These are phyloP conservation scores for Eilema caniola DNA, from an alignment of 2,888 invertebrate genomes.

Conservation along the genomic window DNA sequence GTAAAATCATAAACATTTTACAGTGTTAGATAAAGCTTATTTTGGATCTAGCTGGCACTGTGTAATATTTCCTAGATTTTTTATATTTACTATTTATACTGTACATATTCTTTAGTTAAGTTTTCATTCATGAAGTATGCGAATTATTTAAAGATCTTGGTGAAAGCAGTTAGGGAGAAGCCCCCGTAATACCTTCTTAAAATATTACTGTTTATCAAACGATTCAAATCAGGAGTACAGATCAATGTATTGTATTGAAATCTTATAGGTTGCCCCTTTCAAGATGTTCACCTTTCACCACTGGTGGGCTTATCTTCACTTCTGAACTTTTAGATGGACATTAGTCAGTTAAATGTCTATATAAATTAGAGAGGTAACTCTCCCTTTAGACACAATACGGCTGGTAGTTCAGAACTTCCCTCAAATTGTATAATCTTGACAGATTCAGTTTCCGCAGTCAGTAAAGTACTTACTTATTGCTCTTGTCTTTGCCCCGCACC, in stretches of 20 bases:
- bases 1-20: slow-evolving; percentile 42
- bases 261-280: not conserved
- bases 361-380: not conserved
- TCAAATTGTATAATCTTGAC: slow-evolving; percentile 4
- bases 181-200: not conserved
- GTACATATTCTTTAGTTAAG: not conserved
- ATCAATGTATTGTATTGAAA: not conserved
- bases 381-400: not conserved
- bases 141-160: not conserved
- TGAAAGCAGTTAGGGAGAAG: not conserved
- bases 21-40: slow-evolving; percentile 6
- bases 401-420: not conserved
- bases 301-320: not conserved
- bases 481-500: not conserved
- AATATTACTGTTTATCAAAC: not conserved
- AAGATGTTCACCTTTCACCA: not conserved
- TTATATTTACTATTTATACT: too few relatives aligned
- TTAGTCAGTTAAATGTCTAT: not conserved
- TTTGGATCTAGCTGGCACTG: too few relatives aligned
- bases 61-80: not conserved
- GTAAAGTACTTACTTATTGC: slow-evolving; percentile 2
- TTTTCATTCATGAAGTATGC: not conserved
- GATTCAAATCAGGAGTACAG: not conserved
- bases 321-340: not conserved
- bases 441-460: not conserved